Evolutionary conservation across 2,797 vertebrate species (phyloP), one percentile per base, ranked within the genome.

Genomic region (Coendou prehensilis): DNA sequence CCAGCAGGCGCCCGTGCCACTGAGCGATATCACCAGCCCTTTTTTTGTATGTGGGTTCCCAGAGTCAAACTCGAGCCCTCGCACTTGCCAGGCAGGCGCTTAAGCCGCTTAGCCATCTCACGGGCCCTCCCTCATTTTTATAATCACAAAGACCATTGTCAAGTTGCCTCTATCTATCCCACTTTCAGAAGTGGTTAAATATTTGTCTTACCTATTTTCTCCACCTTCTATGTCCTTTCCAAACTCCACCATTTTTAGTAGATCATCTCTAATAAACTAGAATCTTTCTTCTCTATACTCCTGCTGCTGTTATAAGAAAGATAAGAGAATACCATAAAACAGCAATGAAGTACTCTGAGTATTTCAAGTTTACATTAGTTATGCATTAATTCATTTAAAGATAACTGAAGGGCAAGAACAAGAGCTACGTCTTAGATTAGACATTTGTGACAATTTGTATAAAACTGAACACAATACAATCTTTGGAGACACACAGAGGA

Each of bases 161-260:
- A 84, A 52, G 28, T 63, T 69, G 22, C 4, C 69, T 84, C n/a
- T 80, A 93, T 79, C 63, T 84, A 59, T 59, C 95, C 22, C 45
- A 91, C 30, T 92, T 95, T 92, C 61, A 88, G 28, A 79, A 56
- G 22, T 78, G 73, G 33, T 54, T 92, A 73, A 91, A 71, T 37
- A 73, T 85, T 81, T 95, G 13, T 63, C 41, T 64, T 52, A 47
- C 0, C 41, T 86, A 15, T 67, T 73, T 79, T 28, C 9, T 92
- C 54, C 11, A 57, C 28, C 22, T 92, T 95, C 41, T 6, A 79
- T 20, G n/a, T 90, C 18, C 59, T 78, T 5, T 91, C 23, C 13
- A 87, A 63, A 59, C 23, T 79, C 28, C 28, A 54, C 10, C 8
- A 20, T 93, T 87, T 91, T 82, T 11, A 75, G 10, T 78, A 41